phyloP scores from a whole-genome alignment of 2,888 invertebrate species.

The Eupithecia inturbata region DNA sequence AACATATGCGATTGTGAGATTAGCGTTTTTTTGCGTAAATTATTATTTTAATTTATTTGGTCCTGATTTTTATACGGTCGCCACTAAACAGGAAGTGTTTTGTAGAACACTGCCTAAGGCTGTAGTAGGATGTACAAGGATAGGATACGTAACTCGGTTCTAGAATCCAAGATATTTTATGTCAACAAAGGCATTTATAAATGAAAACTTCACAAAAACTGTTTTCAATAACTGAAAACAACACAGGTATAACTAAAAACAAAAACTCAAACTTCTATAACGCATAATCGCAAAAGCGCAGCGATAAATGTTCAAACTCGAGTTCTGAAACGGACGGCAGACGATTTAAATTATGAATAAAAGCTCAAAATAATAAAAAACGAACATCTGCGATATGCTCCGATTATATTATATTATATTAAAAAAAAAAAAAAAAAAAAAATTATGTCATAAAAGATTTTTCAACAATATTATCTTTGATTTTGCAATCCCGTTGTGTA shows the following conservation, averaged over 20 bases:
- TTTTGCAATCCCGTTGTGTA: no score
- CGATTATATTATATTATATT: no score
- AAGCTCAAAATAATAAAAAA: no score
- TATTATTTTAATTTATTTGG: not conserved
- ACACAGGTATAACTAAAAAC: not conserved
- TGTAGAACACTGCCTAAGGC: slow-evolving; percentile 14
- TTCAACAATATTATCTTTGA: no score
- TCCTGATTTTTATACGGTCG: not conserved
- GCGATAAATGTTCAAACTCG: no score
- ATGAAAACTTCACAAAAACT: not conserved
- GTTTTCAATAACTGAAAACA: not conserved
- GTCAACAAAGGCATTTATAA: not conserved
- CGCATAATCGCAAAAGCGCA: no score
- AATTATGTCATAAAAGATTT: no score
- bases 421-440: no score
- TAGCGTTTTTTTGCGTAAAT: not conserved
- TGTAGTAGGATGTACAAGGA: not conserved
- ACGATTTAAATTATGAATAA: not conserved
- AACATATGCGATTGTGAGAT: not conserved
- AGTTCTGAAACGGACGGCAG: no score
- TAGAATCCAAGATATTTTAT: not conserved
- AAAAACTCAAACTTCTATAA: no score
- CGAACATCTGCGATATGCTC: not conserved
- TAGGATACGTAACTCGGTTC: not conserved
- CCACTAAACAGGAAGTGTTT: slow-evolving; percentile 17